These are phyloP conservation scores for Zootermopsis nevadensis DNA, from an alignment of 2,888 invertebrate genomes.

Conservation along the genomic window DNA sequence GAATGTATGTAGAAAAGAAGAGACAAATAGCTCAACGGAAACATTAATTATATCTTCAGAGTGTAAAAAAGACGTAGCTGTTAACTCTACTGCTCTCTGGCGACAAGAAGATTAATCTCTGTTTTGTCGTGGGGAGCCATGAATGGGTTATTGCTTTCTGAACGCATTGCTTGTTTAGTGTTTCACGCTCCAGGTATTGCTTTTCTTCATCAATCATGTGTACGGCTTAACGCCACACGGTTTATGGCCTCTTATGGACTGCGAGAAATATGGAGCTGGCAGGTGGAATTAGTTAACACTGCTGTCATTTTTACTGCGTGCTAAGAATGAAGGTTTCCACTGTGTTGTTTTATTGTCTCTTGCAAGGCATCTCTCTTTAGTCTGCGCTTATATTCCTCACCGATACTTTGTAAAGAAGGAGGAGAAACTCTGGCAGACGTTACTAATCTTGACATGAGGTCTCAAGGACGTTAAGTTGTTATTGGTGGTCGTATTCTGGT, in stretches of 20 bases:
- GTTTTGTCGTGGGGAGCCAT: background rate
- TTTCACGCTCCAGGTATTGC: background rate
- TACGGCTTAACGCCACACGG: background rate
- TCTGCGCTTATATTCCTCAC: too few relatives aligned
- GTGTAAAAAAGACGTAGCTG: background rate
- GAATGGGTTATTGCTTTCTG: slow-evolving; percentile 25
- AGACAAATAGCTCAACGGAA: slow-evolving; percentile 13
- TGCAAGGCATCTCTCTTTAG: too few relatives aligned
- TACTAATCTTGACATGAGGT: too few relatives aligned
- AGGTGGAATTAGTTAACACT: too few relatives aligned
- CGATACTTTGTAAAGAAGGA: too few relatives aligned
- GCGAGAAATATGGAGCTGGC: background rate
- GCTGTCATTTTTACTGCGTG: too few relatives aligned
- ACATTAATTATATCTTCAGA: slow-evolving; percentile 10
- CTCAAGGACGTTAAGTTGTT: too few relatives aligned
- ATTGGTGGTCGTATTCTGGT: too few relatives aligned
- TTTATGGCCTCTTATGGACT: background rate
- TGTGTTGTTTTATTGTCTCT: too few relatives aligned
- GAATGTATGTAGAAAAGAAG: background rate
- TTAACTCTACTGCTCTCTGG: background rate
- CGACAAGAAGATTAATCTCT: slow-evolving; percentile 8
- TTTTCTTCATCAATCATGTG: slow-evolving; percentile 15
- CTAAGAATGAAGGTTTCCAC: too few relatives aligned
- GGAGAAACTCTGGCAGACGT: too few relatives aligned
- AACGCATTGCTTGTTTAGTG: background rate